Evolutionary conservation across 1,140 invertebrate species (phyloP).

Genomic region (Hydropsyche tenuis): DNA sequence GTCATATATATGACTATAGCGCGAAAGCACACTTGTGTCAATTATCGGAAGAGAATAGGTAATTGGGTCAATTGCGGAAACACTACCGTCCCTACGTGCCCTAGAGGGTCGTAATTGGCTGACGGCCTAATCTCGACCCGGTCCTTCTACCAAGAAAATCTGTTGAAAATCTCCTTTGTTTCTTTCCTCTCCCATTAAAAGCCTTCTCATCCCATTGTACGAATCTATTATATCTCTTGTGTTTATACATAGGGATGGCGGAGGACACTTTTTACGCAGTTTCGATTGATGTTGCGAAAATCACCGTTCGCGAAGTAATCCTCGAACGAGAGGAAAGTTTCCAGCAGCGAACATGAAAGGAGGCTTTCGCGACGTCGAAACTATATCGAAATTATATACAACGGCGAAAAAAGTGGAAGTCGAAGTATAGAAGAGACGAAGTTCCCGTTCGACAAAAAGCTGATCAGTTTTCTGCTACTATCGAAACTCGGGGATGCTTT

Average conservation of each 20-base stretch:
- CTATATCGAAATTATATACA: no score
- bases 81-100: conserved; percentile 8
- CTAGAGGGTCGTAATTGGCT: conserved; percentile 39
- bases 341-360: neutral
- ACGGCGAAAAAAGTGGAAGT: neutral
- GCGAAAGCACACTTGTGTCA: conserved; percentile 43
- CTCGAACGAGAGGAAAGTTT: neutral
- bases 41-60: conserved; percentile 40
- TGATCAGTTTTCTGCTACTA: conserved; percentile 9
- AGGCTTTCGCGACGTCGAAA: no score
- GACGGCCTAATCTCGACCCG: conserved; percentile 34
- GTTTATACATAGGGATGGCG: no score
- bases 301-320: conserved; percentile 21
- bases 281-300: no score
- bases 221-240: no score
- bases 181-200: neutral
- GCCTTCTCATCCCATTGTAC: no score
- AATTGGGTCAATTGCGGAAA: conserved; percentile 49
- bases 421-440: neutral
- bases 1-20: neutral
- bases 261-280: no score
- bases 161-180: conserved; percentile 4
- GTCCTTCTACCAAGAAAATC: conserved; percentile 1
- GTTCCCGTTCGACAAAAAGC: neutral
- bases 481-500: neutral